phyloP scores from a whole-genome alignment of 2,888 invertebrate species.

The Drosophila fulvimacula region DNA sequence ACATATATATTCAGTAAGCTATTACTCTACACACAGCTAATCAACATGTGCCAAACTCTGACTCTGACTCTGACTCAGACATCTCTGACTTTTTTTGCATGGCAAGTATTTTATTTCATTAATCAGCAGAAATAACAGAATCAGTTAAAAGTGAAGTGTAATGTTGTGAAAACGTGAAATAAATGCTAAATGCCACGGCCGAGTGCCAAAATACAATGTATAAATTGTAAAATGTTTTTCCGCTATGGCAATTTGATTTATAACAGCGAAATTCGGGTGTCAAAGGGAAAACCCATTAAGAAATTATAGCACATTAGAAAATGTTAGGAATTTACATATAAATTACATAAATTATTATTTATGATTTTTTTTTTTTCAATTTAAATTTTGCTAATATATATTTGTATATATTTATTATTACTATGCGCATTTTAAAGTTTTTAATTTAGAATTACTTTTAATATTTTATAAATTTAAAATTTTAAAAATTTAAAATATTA shows the following conservation, averaged over 20 bases:
- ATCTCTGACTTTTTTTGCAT: background rate
- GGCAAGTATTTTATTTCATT: slow-evolving; percentile 1
- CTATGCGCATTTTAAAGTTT: no score
- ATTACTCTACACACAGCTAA: background rate
- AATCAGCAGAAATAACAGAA: slow-evolving; percentile 36
- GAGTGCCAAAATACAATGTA: slow-evolving; percentile 1
- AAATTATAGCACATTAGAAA: background rate
- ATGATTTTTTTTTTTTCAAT: no score
- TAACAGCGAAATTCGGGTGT: background rate
- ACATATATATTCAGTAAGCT: no score
- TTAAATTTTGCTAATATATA: no score
- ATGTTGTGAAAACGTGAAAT: slow-evolving; percentile 24
- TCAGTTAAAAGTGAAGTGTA: slow-evolving; percentile 11
- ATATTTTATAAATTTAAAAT: no score
- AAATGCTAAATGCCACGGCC: slow-evolving; percentile 2
- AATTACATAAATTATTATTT: no score
- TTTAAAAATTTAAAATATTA: no score
- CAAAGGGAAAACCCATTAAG: background rate
- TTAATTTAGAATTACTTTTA: no score
- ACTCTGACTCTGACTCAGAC: no score
- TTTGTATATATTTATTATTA: no score
- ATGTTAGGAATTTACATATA: no score
- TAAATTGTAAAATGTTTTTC: background rate
- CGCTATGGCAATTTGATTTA: slow-evolving; percentile 19
- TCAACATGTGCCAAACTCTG: background rate